Conservation (phyloP, 2,113 vertebrate species). For the Hassar affinis region DNA sequence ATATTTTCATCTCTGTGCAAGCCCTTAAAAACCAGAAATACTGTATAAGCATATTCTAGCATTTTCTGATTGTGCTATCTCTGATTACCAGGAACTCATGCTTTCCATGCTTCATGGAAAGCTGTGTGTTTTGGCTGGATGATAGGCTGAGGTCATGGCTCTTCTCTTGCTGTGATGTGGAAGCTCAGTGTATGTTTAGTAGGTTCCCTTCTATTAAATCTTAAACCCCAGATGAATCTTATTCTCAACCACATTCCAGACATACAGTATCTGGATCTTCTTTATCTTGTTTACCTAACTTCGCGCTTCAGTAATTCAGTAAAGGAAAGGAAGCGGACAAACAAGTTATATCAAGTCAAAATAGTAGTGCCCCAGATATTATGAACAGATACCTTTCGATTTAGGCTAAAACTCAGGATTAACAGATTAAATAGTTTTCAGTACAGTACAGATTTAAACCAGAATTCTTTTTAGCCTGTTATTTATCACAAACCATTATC, state of each 20-base stretch:
- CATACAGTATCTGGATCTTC: not conserved
- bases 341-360: not conserved
- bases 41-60: not conserved
- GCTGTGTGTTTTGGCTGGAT: slow-evolving; percentile 31
- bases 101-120: slow-evolving; percentile 19
- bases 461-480: not conserved
- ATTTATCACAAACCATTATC: not conserved
- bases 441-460: not conserved
- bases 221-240: slow-evolving; percentile 55
- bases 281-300: not conserved
- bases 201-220: slow-evolving; percentile 40
- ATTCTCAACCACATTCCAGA: not conserved
- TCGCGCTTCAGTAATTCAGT: no score
- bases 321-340: not conserved
- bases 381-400: not conserved
- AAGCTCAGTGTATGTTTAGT: slow-evolving; percentile 44
- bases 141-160: slow-evolving; percentile 11
- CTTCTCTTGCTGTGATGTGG: not conserved
- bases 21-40: not conserved
- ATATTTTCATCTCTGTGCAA: slow-evolving; percentile 6
- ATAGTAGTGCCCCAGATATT: not conserved
- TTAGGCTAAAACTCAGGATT: not conserved
- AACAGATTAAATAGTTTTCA: not conserved
- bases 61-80: not conserved
- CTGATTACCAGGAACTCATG: not conserved